A percentile compares a stretch with the other conserved stretches of the same genome.
phyloP scores from a whole-genome alignment of 1,140 invertebrate species.

The Schlechtendalia chinensis region DNA sequence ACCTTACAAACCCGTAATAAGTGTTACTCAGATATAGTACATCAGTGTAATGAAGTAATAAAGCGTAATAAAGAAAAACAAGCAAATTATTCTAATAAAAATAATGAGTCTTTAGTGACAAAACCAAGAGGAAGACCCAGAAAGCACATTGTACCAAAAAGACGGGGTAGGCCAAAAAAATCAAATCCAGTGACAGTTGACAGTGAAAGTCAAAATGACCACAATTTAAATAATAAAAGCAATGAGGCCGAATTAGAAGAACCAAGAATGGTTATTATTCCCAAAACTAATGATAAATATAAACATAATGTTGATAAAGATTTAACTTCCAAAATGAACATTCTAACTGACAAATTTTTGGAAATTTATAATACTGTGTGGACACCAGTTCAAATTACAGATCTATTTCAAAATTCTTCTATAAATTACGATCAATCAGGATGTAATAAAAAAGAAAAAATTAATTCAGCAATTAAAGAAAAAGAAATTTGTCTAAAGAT shows the following conservation, averaged over 20 bases:
- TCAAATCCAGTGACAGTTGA: neutral
- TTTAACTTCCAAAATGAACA: neutral
- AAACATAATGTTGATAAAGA: neutral
- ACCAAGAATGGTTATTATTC: no score
- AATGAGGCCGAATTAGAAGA: neutral
- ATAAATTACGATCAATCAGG: neutral
- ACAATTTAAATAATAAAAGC: neutral
- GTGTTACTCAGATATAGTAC: slow-evolving; percentile 21
- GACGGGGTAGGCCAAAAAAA: slow-evolving; percentile 24
- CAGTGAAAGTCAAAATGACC: neutral
- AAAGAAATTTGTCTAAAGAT: neutral
- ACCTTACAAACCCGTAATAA: slow-evolving; percentile 47
- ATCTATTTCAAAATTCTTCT: neutral
- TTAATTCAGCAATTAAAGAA: neutral
- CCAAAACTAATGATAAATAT: neutral
- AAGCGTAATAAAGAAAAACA: slow-evolving; percentile 22
- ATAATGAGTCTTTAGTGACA: neutral
- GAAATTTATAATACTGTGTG: neutral
- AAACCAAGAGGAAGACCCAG: slow-evolving; percentile 41
- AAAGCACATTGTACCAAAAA: slow-evolving; percentile 1
- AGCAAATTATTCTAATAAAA: neutral
- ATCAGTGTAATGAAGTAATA: neutral
- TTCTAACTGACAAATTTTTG: neutral
- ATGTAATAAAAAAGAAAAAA: neutral
- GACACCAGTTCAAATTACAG: neutral